Percentiles rank a stretch among this genome's conserved stretches.
Evolutionary conservation across 2,797 vertebrate genomes (phyloP).

Genomic region (Chlorospingus semifuscus): DNA sequence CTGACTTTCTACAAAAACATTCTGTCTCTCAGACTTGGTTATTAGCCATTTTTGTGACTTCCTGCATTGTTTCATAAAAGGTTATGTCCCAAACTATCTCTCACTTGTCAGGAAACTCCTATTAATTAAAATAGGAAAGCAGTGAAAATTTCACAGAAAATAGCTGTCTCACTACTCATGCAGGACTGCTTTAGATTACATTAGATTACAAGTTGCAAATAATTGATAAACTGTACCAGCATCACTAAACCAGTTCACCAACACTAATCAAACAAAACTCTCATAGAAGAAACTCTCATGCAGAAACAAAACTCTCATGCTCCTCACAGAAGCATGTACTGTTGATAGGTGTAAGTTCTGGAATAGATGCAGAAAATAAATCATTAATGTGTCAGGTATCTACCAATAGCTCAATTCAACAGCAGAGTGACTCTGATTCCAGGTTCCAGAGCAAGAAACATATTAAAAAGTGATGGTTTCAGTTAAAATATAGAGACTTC

Average conservation of each 20-base stretch:
- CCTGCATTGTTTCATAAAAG: background rate
- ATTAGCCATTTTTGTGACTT: background rate
- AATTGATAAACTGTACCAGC: background rate
- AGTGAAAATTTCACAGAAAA: background rate
- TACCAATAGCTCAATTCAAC: background rate
- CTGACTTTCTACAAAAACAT: background rate
- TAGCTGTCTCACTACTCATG: background rate
- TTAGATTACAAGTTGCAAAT: slow-evolving; percentile 1
- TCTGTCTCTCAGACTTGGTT: background rate
- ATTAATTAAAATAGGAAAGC: background rate
- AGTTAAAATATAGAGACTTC: background rate
- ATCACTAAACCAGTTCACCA: background rate
- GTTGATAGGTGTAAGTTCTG: slow-evolving; percentile 47
- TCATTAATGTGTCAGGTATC: background rate
- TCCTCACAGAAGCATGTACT: background rate
- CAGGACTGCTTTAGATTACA: background rate
- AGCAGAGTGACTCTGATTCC: slow-evolving; percentile 1
- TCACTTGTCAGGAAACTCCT: background rate
- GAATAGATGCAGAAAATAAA: slow-evolving; percentile 5
- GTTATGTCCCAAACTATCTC: background rate
- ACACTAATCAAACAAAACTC: slow-evolving; percentile 31
- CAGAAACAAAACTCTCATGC: slow-evolving; percentile 8
- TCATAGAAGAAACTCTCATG: background rate
- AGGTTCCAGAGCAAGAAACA: background rate
- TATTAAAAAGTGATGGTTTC: background rate